phyloP scores from a whole-genome alignment of 2,797 vertebrate species.

The Lateolabrax maculatus region DNA sequence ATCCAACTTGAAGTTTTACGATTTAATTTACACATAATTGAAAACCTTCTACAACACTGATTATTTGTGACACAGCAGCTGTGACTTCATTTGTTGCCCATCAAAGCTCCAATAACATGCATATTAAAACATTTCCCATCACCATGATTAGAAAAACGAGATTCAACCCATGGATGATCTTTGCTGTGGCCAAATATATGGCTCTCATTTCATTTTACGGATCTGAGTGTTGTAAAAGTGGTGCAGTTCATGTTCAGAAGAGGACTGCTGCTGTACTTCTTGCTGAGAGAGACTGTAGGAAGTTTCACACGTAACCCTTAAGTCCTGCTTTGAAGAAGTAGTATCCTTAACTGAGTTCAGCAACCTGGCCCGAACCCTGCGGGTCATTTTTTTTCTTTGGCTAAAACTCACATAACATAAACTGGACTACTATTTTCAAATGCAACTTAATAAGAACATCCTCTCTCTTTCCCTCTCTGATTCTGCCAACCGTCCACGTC shows the following conservation, averaged over 20 bases:
- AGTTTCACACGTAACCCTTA: too few relatives aligned
- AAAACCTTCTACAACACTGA: background rate
- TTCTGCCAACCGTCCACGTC: too few relatives aligned
- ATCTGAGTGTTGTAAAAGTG: background rate
- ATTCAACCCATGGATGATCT: conserved; percentile 1
- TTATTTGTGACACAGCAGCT: background rate
- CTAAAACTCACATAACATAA: too few relatives aligned
- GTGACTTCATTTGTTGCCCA: background rate
- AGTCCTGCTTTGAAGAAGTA: background rate
- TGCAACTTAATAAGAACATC: too few relatives aligned
- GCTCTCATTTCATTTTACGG: background rate
- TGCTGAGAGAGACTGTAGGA: background rate
- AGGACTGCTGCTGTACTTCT: background rate
- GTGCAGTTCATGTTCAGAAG: background rate
- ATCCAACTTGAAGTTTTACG: background rate
- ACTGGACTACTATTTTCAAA: too few relatives aligned
- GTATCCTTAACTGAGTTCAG: background rate
- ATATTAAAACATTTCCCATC: conserved; percentile 6
- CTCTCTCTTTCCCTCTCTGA: too few relatives aligned
- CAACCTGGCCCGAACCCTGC: background rate
- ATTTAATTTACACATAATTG: conserved; percentile 10
- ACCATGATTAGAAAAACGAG: conserved; percentile 1
- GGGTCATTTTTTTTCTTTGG: too few relatives aligned
- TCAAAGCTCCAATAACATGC: background rate
- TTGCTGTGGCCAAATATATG: conserved; percentile 3